Evolutionary conservation across 2,797 vertebrate genomes (phyloP).

Genomic region (Parauchenoglanis punctatus): DNA sequence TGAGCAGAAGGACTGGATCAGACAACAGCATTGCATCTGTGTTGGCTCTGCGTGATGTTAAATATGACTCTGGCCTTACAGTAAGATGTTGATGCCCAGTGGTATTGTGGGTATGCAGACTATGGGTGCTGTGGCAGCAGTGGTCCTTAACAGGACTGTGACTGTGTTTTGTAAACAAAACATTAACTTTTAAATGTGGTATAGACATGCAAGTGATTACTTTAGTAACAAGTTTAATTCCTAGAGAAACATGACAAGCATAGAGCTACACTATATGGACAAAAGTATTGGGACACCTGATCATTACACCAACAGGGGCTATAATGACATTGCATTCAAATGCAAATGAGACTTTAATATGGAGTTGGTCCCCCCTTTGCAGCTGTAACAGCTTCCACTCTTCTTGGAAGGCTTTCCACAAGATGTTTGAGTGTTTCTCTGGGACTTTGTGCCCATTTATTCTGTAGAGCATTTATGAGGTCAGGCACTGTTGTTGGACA

Average conservation of each 20-base stretch:
- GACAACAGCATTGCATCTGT: background rate
- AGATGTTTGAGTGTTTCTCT: no score
- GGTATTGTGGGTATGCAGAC: background rate
- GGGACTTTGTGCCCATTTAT: no score
- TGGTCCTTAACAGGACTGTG: background rate
- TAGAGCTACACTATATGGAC: background rate
- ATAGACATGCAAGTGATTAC: conserved; percentile 17
- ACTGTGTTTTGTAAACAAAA: background rate
- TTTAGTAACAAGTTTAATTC: conserved; percentile 28
- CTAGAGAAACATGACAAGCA: background rate
- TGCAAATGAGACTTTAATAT: no score
- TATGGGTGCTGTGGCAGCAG: background rate
- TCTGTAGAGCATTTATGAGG: no score
- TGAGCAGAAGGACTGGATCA: background rate
- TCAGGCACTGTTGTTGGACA: no score
- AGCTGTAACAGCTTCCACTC: no score
- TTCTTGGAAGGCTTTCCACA: no score
- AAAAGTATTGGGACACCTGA: no score
- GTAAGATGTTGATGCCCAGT: background rate
- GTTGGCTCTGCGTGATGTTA: background rate
- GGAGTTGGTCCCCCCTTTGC: no score
- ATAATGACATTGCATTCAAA: no score
- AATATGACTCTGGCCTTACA: conserved; percentile 7
- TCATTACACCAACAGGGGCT: no score
- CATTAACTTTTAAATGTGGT: conserved; percentile 1